Conservation (phyloP, 2,888 invertebrate species). For the Orthosia incerta region DNA sequence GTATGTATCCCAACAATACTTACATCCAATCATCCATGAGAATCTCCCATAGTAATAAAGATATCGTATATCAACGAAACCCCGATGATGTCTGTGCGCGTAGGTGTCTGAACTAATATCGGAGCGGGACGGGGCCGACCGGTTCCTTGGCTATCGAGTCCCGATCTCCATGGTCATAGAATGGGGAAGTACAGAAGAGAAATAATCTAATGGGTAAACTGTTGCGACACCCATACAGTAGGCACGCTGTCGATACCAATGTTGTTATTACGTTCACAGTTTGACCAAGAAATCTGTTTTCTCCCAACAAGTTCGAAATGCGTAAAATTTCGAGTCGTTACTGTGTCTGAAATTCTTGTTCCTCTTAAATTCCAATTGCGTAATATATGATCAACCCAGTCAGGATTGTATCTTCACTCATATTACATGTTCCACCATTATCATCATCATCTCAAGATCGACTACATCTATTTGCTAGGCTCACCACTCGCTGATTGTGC, state of each 20-base stretch:
- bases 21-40: conserved; percentile 48
- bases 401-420: neutral
- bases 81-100: conserved; percentile 59
- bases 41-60: conserved; percentile 47
- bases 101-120: conserved; percentile 70
- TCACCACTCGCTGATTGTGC: neutral
- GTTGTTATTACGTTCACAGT: neutral
- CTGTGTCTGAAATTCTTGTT: neutral
- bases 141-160: conserved; percentile 70
- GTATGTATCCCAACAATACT: conserved; percentile 34
- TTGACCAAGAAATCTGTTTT: neutral
- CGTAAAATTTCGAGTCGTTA: no score
- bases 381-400: neutral
- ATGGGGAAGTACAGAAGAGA: conserved; percentile 1
- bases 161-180: conserved; percentile 52
- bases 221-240: neutral
- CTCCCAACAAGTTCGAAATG: no score
- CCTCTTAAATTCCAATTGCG: neutral
- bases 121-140: conserved; percentile 67
- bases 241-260: neutral
- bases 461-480: no score
- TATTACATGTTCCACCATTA: neutral
- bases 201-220: neutral
- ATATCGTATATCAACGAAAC: conserved; percentile 60
- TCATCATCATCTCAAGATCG: neutral